Base-by-base conservation (phyloP, 2,797 vertebrate genomes). In the Chiroxiphia lanceolata region DNA sequence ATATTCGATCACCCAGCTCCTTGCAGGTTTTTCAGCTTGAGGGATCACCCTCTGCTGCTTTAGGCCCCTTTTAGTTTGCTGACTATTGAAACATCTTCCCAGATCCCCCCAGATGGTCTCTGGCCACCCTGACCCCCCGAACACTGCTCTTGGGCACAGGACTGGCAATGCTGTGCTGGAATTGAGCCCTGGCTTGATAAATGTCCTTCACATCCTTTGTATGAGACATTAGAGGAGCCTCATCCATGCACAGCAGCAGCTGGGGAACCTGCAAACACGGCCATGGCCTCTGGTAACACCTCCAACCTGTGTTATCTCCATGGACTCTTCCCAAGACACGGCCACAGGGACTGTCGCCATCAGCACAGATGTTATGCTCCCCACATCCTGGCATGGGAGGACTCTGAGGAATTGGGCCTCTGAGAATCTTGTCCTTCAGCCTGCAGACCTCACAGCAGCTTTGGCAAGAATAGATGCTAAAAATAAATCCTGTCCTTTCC, bases 241-340 rank as follows among this genome's bases (percentile, higher is more conserved):
- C 13, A n/a, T 65, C 10, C 11, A 3, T 0, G 21, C 51, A 1
- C 20, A 15, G 53, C 61, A 34, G 61, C 81, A 19, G 18, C 27
- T 13, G 7, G 31, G 69, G 69, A 59, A 2, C 4, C 44, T n/a
- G 50, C 33, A 29, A 11, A 31, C 15, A 3, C 2, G 0, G 1
- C 5, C 0, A 12, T 1, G n/a, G 40, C 27, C 68, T 33, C 67
- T 4, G 7, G 6, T 4, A 2, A 17, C 70, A 9, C 13, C 29
- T 15, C 78, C 27, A 51, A 12, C 10, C 29, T 0, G 2, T 1
- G 10, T 3, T 4, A 8, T 6, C 59, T 15, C 75, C 29, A 17
- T 0, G 0, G 78, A 3, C 34, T 44, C 54, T 29, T 34, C 42
- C 74, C 0, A 0, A 40, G 74, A 54, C 48, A 15, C 0, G 1